Base-by-base conservation (phyloP, 2,888 invertebrate genomes). In the Biston betularia region DNA sequence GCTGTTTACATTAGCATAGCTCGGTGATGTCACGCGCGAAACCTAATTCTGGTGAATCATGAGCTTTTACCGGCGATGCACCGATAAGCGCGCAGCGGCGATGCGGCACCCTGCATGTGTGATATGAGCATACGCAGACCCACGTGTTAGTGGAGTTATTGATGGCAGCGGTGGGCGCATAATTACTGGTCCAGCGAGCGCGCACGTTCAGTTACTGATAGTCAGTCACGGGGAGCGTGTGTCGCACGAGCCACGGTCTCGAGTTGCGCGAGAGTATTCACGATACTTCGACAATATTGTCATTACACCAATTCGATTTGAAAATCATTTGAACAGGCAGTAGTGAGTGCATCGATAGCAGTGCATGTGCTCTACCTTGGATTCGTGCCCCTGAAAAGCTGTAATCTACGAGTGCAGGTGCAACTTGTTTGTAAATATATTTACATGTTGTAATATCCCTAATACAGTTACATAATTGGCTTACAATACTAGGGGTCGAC, bases 101-200 rank as follows among this genome's bases (percentile, higher is more conserved):
- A 48, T 83, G 77, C 76, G 78, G 79, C 68, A 81, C 83, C 80
- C 82, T 84, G 84, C 85, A 83, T 84, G 85, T 81, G 83, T 84
- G 85, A 86, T 89, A 88, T 80, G 84, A 81, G 67, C 81, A 81
- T 79, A 81, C 82, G 78, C 61, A 80, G 86, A 86, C 88, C 91
- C 93, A 93, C 92, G 93, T 93, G 92, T 86, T 86, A 77, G 85
- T 84, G 82, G 84, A 88, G 85, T 86, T 90, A 89, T 90, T 87
- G 90, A 89, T 85, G 89, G 87, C 85, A 84, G 83, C 87, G 81
- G 90, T 91, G 90, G 90, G 89, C 90, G 92, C 92, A 92, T 92
- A 89, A 92, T 92, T 93, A 93, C 92, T 90, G 90, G 88, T 88
- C 84, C 89, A 88, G 72, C 83, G 73, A 82, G 68, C 75, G 80